A percentile compares a stretch with the other conserved stretches of the same genome.
Evolutionary conservation across 2,797 vertebrate genomes (phyloP).

Genomic region (Trachops cirrhosus): DNA sequence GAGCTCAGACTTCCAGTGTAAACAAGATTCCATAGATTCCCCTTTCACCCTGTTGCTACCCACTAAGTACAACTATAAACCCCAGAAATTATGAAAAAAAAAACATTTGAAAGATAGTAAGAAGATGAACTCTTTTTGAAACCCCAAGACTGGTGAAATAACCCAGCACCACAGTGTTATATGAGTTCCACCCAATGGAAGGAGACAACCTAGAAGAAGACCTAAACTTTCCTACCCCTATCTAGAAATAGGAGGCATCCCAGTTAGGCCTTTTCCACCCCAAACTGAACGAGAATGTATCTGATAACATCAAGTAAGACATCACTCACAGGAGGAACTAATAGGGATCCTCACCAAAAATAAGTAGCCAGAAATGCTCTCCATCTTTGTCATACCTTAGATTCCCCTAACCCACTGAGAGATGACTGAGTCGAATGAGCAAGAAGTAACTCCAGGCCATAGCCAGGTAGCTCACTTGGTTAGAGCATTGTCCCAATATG

Average conservation of each 20-base stretch:
- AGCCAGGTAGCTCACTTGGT: background rate
- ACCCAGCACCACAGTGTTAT: background rate
- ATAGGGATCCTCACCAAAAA: background rate
- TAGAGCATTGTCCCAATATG: background rate
- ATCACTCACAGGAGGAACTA: background rate
- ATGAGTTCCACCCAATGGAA: background rate
- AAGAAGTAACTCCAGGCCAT: background rate
- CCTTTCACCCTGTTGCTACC: background rate
- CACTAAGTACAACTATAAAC: background rate
- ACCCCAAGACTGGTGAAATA: background rate
- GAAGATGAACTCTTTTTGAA: slow-evolving; percentile 31
- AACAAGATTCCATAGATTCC: background rate
- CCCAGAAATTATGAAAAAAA: background rate
- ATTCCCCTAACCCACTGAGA: background rate
- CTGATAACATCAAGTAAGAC: background rate
- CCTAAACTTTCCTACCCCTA: background rate
- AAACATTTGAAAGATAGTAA: background rate
- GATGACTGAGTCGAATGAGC: background rate
- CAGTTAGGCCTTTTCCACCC: background rate
- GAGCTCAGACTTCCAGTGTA: background rate
- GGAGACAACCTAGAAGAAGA: background rate
- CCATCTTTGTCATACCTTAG: background rate
- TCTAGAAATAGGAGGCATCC: background rate
- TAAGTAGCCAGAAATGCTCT: background rate
- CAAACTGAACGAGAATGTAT: background rate